These are phyloP conservation scores for Plutomurus gul DNA, from an alignment of 1,140 invertebrate species.

Conservation along the genomic window DNA sequence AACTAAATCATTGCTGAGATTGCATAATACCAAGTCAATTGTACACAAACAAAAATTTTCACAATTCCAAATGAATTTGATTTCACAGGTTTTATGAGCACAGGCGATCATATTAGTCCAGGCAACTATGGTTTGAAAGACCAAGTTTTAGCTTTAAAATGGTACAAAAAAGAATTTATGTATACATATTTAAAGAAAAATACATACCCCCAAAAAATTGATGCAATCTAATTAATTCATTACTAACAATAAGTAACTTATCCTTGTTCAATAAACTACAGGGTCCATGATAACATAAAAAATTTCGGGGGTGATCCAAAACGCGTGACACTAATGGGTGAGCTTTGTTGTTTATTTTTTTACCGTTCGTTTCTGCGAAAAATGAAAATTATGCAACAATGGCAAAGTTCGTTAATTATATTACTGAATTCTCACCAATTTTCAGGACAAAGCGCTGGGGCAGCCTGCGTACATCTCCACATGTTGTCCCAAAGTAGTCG, in stretches of 20 bases:
- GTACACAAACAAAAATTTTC: not conserved
- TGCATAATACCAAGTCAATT: not conserved
- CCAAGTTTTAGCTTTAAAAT: conserved; percentile 37
- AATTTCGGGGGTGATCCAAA: conserved; percentile 37
- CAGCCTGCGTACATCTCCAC: conserved; percentile 33
- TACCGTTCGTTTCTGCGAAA: no score
- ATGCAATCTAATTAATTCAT: not conserved
- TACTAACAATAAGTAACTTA: not conserved
- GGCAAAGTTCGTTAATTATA: no score
- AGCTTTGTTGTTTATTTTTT: no score
- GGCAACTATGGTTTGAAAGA: conserved; percentile 43
- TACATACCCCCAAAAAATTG: not conserved
- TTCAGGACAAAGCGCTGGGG: conserved; percentile 16
- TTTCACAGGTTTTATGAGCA: conserved; percentile 37
- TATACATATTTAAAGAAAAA: not conserved
- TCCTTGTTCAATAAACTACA: not conserved
- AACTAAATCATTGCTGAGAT: not conserved
- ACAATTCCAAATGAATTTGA: not conserved
- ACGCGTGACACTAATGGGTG: conserved; percentile 34
- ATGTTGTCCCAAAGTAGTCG: conserved; percentile 16
- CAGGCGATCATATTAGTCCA: conserved; percentile 20
- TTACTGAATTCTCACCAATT: not conserved
- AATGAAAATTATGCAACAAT: no score
- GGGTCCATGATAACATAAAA: conserved; percentile 38
- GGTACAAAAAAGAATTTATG: no score